These are phyloP conservation scores for Daubentonia madagascariensis DNA, from an alignment of 2,113 vertebrate genomes.

Conservation along the genomic window DNA sequence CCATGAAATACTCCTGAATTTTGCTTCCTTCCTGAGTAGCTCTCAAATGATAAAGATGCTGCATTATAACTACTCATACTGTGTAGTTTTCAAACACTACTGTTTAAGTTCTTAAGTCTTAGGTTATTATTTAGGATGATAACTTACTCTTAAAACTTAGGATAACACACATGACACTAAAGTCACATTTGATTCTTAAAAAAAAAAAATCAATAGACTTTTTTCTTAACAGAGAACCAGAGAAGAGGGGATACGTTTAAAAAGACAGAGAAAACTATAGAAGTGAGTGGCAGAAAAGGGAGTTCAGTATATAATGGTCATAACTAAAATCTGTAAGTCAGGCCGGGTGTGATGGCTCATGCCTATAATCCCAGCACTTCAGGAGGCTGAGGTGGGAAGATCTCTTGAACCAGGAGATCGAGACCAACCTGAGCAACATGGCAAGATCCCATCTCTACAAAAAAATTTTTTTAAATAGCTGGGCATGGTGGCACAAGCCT, in stretches of 20 bases:
- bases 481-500: no score
- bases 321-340: neutral
- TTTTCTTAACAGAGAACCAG: neutral
- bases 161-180: neutral
- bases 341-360: no score
- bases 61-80: neutral
- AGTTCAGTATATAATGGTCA: neutral
- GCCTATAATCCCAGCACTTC: no score
- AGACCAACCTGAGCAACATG: no score
- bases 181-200: neutral
- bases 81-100: neutral
- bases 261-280: neutral
- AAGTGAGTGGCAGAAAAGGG: neutral
- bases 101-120: neutral
- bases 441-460: no score
- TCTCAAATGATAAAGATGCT: neutral
- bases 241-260: neutral
- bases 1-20: conserved; percentile 7
- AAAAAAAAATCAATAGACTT: neutral
- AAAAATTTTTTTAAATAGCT: no score
- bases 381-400: no score
- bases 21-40: neutral
- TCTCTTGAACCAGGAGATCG: no score
- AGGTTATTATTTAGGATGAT: neutral
- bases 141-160: conserved; percentile 5